A percentile compares a stretch with the other conserved stretches of the same genome.
Evolutionary conservation across 2,113 vertebrate genomes (phyloP).

Genomic region (Telmatochromis sp.): DNA sequence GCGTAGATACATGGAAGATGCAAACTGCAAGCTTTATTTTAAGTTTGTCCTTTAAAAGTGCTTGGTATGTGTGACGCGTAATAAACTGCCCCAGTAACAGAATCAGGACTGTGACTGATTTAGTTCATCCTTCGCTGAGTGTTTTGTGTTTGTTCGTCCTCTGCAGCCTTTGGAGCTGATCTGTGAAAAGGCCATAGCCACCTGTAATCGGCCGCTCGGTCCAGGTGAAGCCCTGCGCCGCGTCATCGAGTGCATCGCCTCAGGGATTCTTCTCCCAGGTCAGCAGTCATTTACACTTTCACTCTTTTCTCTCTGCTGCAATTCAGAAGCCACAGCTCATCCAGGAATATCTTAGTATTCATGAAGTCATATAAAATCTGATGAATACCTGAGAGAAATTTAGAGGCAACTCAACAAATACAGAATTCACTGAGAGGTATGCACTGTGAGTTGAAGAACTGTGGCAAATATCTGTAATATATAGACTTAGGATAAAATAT

Average conservation of each 20-base stretch:
- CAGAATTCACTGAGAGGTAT: background rate
- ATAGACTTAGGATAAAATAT: background rate
- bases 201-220: conserved; percentile 87
- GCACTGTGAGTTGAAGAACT: background rate
- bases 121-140: background rate
- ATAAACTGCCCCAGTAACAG: background rate
- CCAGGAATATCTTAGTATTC: background rate
- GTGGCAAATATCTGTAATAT: background rate
- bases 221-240: conserved; percentile 88
- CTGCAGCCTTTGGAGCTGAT: conserved; percentile 88
- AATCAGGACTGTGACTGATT: background rate
- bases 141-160: background rate
- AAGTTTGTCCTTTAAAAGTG: background rate
- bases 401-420: background rate
- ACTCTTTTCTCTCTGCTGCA: background rate
- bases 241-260: conserved; percentile 91
- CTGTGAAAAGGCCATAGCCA: conserved; percentile 94
- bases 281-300: background rate
- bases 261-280: conserved; percentile 92
- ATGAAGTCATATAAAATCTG: background rate
- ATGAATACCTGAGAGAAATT: background rate
- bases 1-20: background rate
- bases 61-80: background rate
- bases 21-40: background rate
- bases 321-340: background rate